A percentile compares a stretch with the other conserved stretches of the same genome.
phyloP scores from a whole-genome alignment of 2,797 vertebrate genomes.

The Triplophysa yarkandensis region DNA sequence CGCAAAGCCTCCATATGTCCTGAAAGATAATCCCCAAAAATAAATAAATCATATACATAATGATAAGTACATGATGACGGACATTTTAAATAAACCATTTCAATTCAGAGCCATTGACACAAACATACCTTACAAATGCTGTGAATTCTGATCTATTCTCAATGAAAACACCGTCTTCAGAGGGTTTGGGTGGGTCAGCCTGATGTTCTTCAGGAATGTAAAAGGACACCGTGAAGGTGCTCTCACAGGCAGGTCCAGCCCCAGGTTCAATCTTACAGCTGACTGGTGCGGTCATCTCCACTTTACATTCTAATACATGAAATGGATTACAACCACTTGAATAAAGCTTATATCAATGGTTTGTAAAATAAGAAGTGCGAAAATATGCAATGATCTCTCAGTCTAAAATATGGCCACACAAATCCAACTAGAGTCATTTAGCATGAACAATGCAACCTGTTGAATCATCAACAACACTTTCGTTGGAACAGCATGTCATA shows the following conservation, averaged over 20 bases:
- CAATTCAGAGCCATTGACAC: background rate
- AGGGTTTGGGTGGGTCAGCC: slow-evolving; percentile 72
- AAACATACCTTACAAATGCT: slow-evolving; percentile 76
- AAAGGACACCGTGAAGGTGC: slow-evolving; percentile 74
- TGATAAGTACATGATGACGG: too few relatives aligned
- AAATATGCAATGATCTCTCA: background rate
- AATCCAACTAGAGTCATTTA: background rate
- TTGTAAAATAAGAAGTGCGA: background rate
- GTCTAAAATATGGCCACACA: background rate
- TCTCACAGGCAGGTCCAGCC: slow-evolving; percentile 70
- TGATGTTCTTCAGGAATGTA: slow-evolving; percentile 77
- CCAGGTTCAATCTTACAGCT: slow-evolving; percentile 77
- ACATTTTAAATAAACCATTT: too few relatives aligned
- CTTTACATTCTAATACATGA: slow-evolving; percentile 70
- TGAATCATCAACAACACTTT: slow-evolving; percentile 11
- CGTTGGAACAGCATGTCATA: background rate
- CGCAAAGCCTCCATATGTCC: slow-evolving; percentile 76
- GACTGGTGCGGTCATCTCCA: slow-evolving; percentile 79
- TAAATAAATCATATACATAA: background rate
- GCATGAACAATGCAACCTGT: background rate
- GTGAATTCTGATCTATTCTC: slow-evolving; percentile 79
- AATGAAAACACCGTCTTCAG: slow-evolving; percentile 71
- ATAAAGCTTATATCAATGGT: background rate
- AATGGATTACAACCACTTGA: background rate
- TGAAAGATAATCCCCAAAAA: slow-evolving; percentile 51